Conservation (phyloP, 2,888 invertebrate genomes). For the Imbricaverruca yamaguchii region DNA sequence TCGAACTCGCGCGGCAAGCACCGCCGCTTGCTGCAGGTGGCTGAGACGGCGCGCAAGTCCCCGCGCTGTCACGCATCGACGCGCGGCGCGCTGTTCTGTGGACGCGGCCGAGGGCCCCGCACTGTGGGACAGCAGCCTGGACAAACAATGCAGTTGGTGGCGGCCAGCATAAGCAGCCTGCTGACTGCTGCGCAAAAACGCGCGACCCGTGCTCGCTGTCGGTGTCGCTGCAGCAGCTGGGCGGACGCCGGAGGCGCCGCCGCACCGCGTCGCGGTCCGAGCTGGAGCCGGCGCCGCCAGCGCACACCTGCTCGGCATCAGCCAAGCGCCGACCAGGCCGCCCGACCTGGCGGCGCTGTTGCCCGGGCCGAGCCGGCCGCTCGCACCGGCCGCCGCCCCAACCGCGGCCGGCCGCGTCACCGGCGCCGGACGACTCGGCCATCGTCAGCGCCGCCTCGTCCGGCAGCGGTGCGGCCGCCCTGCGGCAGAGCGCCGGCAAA, state of each 20-base stretch:
- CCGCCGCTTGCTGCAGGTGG: background rate
- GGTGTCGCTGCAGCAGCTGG: background rate
- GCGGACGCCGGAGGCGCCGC: background rate
- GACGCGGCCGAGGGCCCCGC: conserved; percentile 13
- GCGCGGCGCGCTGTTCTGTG: conserved; percentile 3
- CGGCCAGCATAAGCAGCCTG: conserved; percentile 15
- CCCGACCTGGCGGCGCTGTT: background rate
- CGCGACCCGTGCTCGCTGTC: background rate
- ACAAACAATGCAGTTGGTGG: conserved; percentile 12
- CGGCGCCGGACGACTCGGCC: background rate
- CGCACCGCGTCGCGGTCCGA: too few species aligned
- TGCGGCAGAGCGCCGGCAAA: background rate
- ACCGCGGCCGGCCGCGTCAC: background rate
- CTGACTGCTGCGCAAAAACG: conserved; percentile 8
- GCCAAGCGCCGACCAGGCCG: too few species aligned
- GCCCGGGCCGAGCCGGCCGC: background rate
- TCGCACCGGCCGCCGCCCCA: background rate
- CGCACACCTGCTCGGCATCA: background rate
- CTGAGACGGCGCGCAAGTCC: background rate
- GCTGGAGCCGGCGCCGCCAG: too few species aligned
- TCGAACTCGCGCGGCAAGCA: background rate
- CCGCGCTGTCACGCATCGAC: conserved; percentile 17
- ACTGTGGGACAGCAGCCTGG: conserved; percentile 14
- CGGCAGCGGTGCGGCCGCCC: background rate
- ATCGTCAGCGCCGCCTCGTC: background rate